phyloP scores from a whole-genome alignment of 2,797 vertebrate genomes.

The Sebastes kiyomatsui region DNA sequence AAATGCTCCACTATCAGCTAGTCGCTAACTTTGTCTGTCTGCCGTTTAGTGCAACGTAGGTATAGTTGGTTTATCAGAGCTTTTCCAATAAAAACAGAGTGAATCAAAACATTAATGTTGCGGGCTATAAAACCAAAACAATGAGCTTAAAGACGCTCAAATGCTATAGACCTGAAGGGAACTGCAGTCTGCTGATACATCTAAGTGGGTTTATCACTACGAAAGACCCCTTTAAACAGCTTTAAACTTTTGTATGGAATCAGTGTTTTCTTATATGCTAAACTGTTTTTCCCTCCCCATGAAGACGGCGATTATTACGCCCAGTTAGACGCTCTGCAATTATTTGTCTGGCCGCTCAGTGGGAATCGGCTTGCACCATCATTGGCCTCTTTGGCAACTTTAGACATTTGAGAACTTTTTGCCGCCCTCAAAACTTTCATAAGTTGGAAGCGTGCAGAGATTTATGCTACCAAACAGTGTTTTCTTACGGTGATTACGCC shows the following conservation, averaged over 20 bases:
- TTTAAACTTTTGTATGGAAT: background rate
- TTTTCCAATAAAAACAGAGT: background rate
- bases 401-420: conserved; percentile 43
- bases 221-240: background rate
- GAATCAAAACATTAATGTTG: background rate
- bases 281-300: background rate
- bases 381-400: conserved; percentile 21
- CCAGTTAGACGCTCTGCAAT: background rate
- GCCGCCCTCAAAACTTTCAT: conserved; percentile 42
- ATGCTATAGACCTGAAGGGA: background rate
- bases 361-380: background rate
- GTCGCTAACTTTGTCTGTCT: too few relatives aligned
- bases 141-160: background rate
- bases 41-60: accelerated
- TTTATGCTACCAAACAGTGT: conserved; percentile 47
- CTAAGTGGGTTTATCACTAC: background rate
- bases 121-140: background rate
- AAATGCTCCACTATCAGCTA: too few relatives aligned
- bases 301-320: background rate
- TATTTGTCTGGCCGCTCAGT: conserved; percentile 10
- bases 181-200: background rate
- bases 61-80: too few relatives aligned
- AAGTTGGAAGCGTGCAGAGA: conserved; percentile 45
- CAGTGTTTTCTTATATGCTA: background rate
- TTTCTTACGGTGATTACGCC: conserved; percentile 66